Evolutionary conservation across 2,888 invertebrate species (phyloP).

Genomic region (Petrolisthes manimaculis): DNA sequence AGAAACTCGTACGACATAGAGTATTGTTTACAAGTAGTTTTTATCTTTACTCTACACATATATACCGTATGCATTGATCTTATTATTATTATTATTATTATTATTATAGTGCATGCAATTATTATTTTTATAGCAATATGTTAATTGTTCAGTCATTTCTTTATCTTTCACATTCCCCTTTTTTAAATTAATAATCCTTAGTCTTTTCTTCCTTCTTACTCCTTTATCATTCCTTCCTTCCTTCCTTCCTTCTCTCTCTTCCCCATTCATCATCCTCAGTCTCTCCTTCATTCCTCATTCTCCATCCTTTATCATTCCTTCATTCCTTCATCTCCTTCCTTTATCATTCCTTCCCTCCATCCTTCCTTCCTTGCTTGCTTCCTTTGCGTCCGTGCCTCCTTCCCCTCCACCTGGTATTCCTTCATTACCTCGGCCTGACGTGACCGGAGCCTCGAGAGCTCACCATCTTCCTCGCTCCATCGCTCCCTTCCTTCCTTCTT

Average conservation of each 20-base stretch:
- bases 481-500: neutral
- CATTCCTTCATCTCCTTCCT: neutral
- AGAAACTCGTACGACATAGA: too few species aligned
- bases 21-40: too few species aligned
- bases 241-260: neutral
- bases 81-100: neutral
- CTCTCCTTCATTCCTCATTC: neutral
- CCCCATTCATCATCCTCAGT: conserved; percentile 1
- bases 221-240: neutral
- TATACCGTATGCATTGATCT: too few species aligned
- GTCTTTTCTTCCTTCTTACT: neutral
- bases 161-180: neutral
- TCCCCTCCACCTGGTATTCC: conserved; percentile 34
- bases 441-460: conserved; percentile 34
- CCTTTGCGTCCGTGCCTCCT: neutral
- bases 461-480: conserved; percentile 15
- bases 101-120: too few species aligned
- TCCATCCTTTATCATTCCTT: neutral
- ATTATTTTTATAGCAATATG: too few species aligned
- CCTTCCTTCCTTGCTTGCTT: neutral
- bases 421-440: conserved; percentile 41
- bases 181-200: too few species aligned
- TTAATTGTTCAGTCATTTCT: too few species aligned
- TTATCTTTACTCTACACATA: too few species aligned
- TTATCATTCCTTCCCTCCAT: neutral